phyloP scores from a whole-genome alignment of 2,113 vertebrate species.

The Actenoides hombroni region DNA sequence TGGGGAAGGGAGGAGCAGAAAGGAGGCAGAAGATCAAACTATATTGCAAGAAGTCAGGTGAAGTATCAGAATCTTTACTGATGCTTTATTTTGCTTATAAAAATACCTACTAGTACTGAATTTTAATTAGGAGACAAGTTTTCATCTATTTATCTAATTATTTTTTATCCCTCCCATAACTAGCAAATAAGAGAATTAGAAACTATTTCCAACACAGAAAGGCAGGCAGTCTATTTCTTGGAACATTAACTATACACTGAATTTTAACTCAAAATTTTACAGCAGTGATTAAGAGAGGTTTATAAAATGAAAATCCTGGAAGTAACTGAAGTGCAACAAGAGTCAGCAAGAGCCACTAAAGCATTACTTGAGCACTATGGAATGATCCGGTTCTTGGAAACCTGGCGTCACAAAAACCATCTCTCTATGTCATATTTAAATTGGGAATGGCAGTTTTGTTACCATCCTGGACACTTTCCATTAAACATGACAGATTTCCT shows the following conservation, averaged over 20 bases:
- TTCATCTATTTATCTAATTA: not conserved
- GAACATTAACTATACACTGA: not conserved
- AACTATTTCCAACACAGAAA: not conserved
- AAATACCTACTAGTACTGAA: not conserved
- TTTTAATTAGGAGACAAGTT: not conserved
- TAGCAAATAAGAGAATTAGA: not conserved
- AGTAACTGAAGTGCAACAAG: not conserved
- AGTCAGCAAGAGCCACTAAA: not conserved
- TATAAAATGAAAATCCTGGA: constrained; percentile 32
- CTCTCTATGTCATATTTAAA: not conserved
- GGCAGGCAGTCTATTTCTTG: not conserved
- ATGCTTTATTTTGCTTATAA: not conserved
- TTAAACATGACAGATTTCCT: not conserved
- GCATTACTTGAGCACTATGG: not conserved
- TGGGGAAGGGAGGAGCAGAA: not conserved
- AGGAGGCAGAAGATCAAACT: not conserved
- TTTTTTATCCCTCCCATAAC: not conserved
- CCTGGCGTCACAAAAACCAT: not conserved
- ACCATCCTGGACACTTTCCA: not conserved
- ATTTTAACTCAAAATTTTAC: constrained; percentile 21
- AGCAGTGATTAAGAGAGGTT: not conserved
- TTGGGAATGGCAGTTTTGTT: not conserved
- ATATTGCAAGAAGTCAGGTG: not conserved
- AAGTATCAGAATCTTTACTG: not conserved
- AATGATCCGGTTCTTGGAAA: constrained; percentile 39